Evolutionary conservation across 1,140 invertebrate species (phyloP), one percentile per base, ranked within the genome.

Genomic region (Drosophila burlai): DNA sequence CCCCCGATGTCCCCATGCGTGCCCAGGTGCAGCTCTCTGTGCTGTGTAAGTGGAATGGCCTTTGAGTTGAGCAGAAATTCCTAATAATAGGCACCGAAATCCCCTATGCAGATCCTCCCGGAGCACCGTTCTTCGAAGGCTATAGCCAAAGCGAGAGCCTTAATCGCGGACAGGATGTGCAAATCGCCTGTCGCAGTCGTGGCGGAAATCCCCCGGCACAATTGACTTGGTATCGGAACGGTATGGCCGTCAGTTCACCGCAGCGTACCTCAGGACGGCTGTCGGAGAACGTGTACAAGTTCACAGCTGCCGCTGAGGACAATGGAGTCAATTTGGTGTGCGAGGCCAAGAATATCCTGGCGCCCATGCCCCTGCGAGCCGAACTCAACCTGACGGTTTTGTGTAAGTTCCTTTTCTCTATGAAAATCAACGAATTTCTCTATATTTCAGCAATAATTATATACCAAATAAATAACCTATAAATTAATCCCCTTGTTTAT

Each of bases 171-270:
- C 97, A 99, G 93, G 96, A 96, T 57, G 94, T 99, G 6, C 97
- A 97, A 67, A 94, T 99, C 65, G 95, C 96, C 36, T 99, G 98
- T 93, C 95, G 96, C 78, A 98, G 98, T 43, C 95, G 97, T n/a
- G 98, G 98, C 26, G 99, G 98, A 4, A 99, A 99, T 94, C 99
- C 98, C 18, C 96, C 98, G 15, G 98, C 98, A 7, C 96, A 98
- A 90, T 95, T 99, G 8, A 95, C 98, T 61, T 99, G 98, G 98
- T 99, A 97, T 94, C 96, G 97, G 86, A 98, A 99, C 91, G 96
- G 96, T 13, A 95, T 97, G 80, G 95, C 78, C 31, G 65, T 94
- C 77, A 93, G 47, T 31, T 92, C 91, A 0, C 91, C 91, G 8
- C 91, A 92, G 96, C 87, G 91, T 61, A 97, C 97, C 3, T 95